These are phyloP conservation scores for Megaceryle torquata DNA, from an alignment of 2,113 vertebrate species.

Conservation along the genomic window DNA sequence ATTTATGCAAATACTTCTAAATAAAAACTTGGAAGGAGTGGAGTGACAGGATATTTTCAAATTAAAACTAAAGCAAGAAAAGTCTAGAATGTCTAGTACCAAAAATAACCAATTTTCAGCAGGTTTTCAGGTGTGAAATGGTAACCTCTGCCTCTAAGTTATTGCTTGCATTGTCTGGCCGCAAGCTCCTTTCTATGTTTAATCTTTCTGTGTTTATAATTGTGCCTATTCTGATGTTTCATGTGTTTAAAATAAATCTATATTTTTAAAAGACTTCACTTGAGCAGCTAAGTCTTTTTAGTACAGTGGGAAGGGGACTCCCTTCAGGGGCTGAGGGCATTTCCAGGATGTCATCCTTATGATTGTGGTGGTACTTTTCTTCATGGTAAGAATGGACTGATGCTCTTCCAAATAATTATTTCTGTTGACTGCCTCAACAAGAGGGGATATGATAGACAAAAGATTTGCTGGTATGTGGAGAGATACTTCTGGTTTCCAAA, in stretches of 20 bases:
- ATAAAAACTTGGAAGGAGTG: neutral
- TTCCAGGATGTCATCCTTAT: neutral
- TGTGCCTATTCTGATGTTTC: conserved; percentile 24
- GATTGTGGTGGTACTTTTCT: neutral
- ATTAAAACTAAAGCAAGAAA: neutral
- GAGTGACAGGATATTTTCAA: neutral
- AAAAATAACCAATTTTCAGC: neutral
- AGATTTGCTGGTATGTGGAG: neutral
- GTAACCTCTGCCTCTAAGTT: conserved; percentile 4
- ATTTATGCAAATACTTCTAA: neutral
- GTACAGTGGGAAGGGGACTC: neutral
- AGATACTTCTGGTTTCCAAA: neutral
- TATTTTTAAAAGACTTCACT: conserved; percentile 26
- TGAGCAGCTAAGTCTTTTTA: neutral
- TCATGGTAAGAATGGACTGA: neutral
- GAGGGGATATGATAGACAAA: neutral
- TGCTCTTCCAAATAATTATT: neutral
- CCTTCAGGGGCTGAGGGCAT: neutral
- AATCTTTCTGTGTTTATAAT: neutral
- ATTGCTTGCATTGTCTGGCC: neutral
- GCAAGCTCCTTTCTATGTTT: neutral
- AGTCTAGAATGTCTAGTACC: neutral
- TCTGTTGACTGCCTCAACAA: neutral
- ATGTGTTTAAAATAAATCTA: conserved; percentile 49
- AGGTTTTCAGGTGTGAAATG: neutral